Evolutionary conservation across 2,797 vertebrate species (phyloP).

Genomic region (Xyrichtys novacula): DNA sequence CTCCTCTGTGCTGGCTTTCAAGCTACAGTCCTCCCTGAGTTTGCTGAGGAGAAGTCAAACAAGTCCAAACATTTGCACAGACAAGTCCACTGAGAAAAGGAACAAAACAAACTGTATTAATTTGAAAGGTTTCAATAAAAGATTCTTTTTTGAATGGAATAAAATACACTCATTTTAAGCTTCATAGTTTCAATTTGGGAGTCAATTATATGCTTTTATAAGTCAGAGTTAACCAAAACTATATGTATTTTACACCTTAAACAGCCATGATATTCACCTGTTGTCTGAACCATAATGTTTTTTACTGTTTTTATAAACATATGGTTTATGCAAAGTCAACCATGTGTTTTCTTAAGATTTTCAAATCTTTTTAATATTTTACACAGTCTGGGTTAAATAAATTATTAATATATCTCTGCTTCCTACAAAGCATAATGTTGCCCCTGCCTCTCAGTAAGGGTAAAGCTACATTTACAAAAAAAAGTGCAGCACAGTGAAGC

Average conservation of each 20-base stretch:
- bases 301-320: no score
- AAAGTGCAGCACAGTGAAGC: constrained; percentile 11
- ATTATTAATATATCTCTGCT: no score
- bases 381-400: no score
- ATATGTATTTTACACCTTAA: no score
- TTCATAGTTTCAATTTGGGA: neutral
- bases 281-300: neutral
- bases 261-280: neutral
- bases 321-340: no score
- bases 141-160: neutral
- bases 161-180: neutral
- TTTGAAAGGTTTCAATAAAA: constrained; percentile 13
- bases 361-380: no score
- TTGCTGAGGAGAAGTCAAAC: constrained; percentile 26
- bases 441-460: constrained; percentile 20
- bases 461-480: constrained; percentile 33
- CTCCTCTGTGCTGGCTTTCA: constrained; percentile 14
- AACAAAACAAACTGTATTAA: constrained; percentile 3
- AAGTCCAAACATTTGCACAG: constrained; percentile 40
- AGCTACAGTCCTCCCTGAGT: constrained; percentile 25
- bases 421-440: no score
- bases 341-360: no score
- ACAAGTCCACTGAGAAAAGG: constrained; percentile 23
- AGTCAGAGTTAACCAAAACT: no score
- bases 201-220: no score